A percentile compares a stretch with the other conserved stretches of the same genome.
phyloP scores from a whole-genome alignment of 2,888 invertebrate genomes.

The Uloborus plumipes region DNA sequence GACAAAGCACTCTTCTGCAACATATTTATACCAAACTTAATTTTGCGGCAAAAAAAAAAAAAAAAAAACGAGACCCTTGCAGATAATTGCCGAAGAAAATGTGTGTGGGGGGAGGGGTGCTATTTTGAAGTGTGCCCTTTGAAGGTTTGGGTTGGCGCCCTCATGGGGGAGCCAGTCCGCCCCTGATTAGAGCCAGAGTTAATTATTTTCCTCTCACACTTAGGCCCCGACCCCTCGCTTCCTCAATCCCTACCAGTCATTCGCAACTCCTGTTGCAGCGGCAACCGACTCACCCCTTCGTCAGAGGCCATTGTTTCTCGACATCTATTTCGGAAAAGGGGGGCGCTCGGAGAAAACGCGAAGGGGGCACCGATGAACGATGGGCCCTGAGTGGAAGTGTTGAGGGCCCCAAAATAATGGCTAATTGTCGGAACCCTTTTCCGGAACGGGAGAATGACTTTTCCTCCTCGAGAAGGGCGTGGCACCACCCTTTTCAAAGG shows the following conservation, averaged over 20 bases:
- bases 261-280: conserved; percentile 56
- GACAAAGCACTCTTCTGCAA: too few relatives aligned
- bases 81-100: too few relatives aligned
- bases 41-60: too few relatives aligned
- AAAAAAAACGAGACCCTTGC: too few relatives aligned
- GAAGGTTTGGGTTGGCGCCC: too few relatives aligned
- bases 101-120: too few relatives aligned
- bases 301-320: conserved; percentile 56
- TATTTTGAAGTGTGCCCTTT: too few relatives aligned
- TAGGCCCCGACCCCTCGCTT: conserved; percentile 14
- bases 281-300: conserved; percentile 28
- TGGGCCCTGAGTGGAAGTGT: conserved; percentile 35
- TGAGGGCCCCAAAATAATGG: conserved; percentile 51
- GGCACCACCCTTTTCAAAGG: conserved; percentile 23
- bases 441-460: conserved; percentile 33
- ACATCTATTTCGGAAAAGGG: conserved; percentile 45
- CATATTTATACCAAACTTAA: too few relatives aligned
- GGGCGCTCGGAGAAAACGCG: conserved; percentile 5
- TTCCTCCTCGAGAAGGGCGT: conserved; percentile 29
- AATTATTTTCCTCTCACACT: conserved; percentile 13
- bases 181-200: neutral
- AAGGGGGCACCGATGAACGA: conserved; percentile 33
- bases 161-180: too few relatives aligned
- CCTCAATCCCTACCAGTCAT: conserved; percentile 30
- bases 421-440: conserved; percentile 45